Base-by-base conservation (phyloP, 2,888 invertebrate genomes). In the Himalopsyche tibetana region DNA sequence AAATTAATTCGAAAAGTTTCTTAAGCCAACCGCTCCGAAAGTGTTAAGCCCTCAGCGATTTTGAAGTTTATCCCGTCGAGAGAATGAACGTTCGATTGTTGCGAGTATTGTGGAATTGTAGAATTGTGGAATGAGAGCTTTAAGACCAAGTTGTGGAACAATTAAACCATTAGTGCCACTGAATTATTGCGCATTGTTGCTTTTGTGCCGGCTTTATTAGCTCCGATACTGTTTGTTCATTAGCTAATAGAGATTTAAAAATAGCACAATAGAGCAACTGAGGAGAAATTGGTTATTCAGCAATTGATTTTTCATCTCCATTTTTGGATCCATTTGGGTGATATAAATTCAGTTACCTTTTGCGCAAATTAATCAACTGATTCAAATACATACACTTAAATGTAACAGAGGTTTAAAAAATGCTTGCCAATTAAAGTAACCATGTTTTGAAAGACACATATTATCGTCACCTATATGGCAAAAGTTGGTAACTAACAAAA, bases 151-250 rank as follows among this genome's bases (percentile, higher is more conserved):
- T 74, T 74, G 74, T 74, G 36, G 74, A 74, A 74, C 74, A 74
- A 74, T 74, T 74, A 74, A 74, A 38, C 74, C 74, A 74, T 74
- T 74, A 74, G 74, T 74, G 74, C 74, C 74, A 74, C 74, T 74
- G 74, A 74, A 74, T 28, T 36, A 74, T 74, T 74, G 36, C 36
- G 19, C 74, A 74, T 74, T 74, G 74, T 74, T 74, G 74, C 74
- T 74, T 74, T 74, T 74, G 38, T 74, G 12, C 12, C 36, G 28
- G 36, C 74, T 74, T 74, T 74, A 74, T 74, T 74, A 74, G 15
- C 74, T 38, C 38, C 74, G 36, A 74, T 74, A 74, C 74, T 28
- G 74, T 74, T 36, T 28, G 74, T 74, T 36, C 36, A 74, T 74
- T 74, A 74, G 74, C 19, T 36, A 74, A 74, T 15, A 8, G 36